These are phyloP conservation scores for Orycteropus afer DNA, from an alignment of 2,113 vertebrate genomes.

Conservation along the genomic window DNA sequence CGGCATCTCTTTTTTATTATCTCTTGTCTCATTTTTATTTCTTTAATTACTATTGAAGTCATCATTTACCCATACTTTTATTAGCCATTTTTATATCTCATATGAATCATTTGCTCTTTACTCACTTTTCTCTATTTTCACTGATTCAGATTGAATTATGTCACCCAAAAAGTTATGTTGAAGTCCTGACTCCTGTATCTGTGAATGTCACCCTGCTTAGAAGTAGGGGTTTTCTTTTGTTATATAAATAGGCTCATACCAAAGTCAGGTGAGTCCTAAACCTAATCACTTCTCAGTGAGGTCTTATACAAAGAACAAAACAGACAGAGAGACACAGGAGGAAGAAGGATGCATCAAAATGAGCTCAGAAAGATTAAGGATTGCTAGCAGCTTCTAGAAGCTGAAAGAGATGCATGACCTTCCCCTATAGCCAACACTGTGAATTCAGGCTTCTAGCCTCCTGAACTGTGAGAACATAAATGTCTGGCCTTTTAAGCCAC, in stretches of 20 bases:
- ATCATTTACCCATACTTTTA: background rate
- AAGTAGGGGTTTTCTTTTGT: background rate
- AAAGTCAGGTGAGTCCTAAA: background rate
- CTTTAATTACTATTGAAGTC: background rate
- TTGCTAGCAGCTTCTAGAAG: background rate
- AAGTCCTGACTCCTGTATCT: background rate
- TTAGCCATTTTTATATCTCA: background rate
- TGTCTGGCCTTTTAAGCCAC: background rate
- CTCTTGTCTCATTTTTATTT: background rate
- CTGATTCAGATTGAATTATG: background rate
- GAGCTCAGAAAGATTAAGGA: background rate
- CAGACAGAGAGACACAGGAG: background rate
- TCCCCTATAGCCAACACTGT: background rate
- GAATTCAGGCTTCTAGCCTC: background rate
- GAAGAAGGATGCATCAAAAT: background rate
- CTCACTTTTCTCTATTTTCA: background rate
- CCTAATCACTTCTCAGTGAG: background rate
- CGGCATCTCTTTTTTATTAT: background rate
- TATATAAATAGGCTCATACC: background rate
- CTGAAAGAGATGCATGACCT: background rate
- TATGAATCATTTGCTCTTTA: background rate
- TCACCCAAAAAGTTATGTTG: background rate
- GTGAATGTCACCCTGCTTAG: background rate
- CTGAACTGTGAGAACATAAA: background rate
- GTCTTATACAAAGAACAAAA: background rate